Percentiles rank a stretch among this genome's conserved stretches.
Conservation (phyloP, 2,113 vertebrate species). For the Mola mola region DNA sequence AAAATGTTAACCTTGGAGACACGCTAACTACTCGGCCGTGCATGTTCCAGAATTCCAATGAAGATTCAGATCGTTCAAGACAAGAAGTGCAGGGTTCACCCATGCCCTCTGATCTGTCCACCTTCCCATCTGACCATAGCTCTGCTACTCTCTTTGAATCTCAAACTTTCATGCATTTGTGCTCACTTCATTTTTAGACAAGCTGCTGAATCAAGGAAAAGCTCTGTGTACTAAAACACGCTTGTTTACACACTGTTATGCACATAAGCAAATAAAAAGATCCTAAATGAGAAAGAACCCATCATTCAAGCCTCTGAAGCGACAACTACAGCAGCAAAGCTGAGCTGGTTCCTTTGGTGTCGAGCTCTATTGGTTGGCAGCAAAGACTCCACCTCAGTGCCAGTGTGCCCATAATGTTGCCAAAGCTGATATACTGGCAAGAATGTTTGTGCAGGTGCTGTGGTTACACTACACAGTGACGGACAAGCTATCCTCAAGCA, state of each 20-base stretch:
- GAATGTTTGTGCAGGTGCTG: constrained; percentile 60
- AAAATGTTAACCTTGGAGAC: constrained; percentile 86
- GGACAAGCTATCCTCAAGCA: constrained; percentile 41
- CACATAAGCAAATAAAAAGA: constrained; percentile 8
- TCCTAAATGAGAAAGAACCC: neutral
- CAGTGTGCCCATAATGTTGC: constrained; percentile 49
- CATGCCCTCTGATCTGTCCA: constrained; percentile 28
- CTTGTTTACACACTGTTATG: constrained; percentile 4
- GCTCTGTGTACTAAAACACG: neutral
- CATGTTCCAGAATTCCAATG: constrained; percentile 79
- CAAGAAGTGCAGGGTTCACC: constrained; percentile 51
- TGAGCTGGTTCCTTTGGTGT: constrained; percentile 63
- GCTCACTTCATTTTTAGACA: constrained; percentile 38
- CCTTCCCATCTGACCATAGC: constrained; percentile 27
- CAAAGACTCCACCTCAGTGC: constrained; percentile 44
- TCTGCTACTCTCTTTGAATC: constrained; percentile 18
- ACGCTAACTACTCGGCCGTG: constrained; percentile 75
- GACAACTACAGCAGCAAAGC: constrained; percentile 26
- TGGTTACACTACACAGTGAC: constrained; percentile 32
- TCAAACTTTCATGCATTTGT: constrained; percentile 24
- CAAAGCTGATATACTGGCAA: constrained; percentile 52
- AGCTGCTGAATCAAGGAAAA: constrained; percentile 3
- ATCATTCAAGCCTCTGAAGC: neutral
- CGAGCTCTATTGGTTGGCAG: constrained; percentile 69
- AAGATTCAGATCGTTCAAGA: constrained; percentile 72